These are phyloP conservation scores for Ceyx melanurus DNA, from an alignment of 2,113 vertebrate species.

Conservation along the genomic window DNA sequence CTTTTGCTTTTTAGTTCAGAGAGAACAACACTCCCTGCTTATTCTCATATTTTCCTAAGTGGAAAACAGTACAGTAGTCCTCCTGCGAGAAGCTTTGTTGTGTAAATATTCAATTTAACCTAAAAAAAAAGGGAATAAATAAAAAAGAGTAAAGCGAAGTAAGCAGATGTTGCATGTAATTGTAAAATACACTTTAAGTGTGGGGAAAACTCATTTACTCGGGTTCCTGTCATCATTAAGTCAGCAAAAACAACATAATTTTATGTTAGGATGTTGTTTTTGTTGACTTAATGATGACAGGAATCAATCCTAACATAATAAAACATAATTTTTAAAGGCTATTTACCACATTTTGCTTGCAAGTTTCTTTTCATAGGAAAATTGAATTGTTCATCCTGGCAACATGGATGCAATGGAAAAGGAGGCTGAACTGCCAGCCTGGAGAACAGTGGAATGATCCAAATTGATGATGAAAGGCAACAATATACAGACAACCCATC, in stretches of 20 bases:
- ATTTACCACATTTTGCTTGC: neutral
- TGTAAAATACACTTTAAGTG: neutral
- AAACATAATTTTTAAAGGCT: neutral
- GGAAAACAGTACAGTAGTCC: slow-evolving; percentile 26
- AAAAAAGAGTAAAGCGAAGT: neutral
- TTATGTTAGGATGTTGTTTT: too few species aligned
- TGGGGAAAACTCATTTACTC: neutral
- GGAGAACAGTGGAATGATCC: neutral
- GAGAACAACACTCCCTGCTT: slow-evolving; percentile 42
- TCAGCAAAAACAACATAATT: neutral
- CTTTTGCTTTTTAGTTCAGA: slow-evolving; percentile 33
- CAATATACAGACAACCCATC: neutral
- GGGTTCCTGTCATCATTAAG: neutral
- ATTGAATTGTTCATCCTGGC: neutral
- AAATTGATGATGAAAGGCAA: neutral
- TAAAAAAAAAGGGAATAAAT: slow-evolving; percentile 49
- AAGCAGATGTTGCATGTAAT: neutral
- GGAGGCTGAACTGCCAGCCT: neutral
- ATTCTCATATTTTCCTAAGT: slow-evolving; percentile 69
- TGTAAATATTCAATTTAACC: slow-evolving; percentile 49
- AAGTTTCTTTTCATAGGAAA: neutral
- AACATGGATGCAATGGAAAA: neutral
- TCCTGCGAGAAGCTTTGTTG: slow-evolving; percentile 44
- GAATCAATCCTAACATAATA: neutral
- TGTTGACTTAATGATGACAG: too few species aligned